Conservation (phyloP, 2,888 invertebrate species). For the Trachelus iudaicus region DNA sequence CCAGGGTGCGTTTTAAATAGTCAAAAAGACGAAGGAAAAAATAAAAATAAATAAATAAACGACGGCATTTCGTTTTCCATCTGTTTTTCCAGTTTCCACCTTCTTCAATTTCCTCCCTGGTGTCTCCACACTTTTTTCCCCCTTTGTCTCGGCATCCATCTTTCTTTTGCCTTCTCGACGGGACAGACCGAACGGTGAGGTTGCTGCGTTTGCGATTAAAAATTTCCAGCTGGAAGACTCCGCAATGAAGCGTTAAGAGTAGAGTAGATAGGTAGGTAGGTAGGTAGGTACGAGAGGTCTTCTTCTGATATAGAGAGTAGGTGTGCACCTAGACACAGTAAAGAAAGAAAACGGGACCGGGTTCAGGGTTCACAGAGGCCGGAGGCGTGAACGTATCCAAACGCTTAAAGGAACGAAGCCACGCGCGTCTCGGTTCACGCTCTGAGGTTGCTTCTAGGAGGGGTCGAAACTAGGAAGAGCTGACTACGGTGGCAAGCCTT, state of each 20-base stretch:
- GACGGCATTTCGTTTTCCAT: neutral
- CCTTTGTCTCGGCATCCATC: neutral
- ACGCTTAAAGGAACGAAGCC: neutral
- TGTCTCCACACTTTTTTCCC: neutral
- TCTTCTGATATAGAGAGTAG: neutral
- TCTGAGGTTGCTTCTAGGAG: neutral
- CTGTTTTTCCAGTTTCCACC: neutral
- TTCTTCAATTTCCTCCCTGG: neutral
- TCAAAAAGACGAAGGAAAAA: neutral
- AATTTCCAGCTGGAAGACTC: conserved; percentile 31
- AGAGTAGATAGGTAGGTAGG: neutral
- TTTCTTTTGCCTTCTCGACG: conserved; percentile 7
- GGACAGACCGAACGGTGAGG: conserved; percentile 5
- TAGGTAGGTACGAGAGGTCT: neutral
- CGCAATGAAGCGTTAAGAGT: conserved; percentile 29
- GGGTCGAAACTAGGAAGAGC: neutral
- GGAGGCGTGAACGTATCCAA: neutral
- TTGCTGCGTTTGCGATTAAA: conserved; percentile 32
- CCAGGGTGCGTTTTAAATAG: too few species aligned
- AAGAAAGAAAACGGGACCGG: neutral
- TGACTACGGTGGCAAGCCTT: neutral
- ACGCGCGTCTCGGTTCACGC: neutral
- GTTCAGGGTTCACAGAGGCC: neutral
- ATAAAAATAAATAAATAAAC: neutral
- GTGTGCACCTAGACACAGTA: neutral